phyloP scores from a whole-genome alignment of 37 sponge, comb jelly and placozoan genomes.

The Theonella swinhoei region DNA sequence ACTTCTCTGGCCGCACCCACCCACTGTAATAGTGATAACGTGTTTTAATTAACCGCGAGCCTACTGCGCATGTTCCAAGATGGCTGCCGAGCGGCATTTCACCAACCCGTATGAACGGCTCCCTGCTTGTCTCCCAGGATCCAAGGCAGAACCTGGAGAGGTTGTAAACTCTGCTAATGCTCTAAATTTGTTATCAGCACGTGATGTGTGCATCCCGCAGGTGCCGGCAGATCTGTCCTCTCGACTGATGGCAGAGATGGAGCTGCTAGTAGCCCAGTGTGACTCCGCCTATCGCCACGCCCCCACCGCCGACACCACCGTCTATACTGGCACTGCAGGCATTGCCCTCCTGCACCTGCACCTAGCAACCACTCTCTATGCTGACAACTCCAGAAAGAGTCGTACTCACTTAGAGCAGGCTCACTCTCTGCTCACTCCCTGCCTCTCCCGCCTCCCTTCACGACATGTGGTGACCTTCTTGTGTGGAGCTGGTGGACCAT shows the following conservation, averaged over 20 bases:
- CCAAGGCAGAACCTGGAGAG: not conserved
- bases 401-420: slow-evolving; percentile 30
- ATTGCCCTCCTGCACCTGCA: slow-evolving; percentile 80
- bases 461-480: slow-evolving; percentile 71
- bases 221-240: not conserved
- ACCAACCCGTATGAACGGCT: not conserved
- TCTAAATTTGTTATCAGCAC: not conserved
- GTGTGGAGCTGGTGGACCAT: slow-evolving; percentile 89
- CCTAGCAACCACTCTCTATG: slow-evolving; percentile 53
- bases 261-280: not conserved
- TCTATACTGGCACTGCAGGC: slow-evolving; percentile 35
- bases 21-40: not conserved
- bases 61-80: not conserved
- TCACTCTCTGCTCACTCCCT: slow-evolving; percentile 26
- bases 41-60: not conserved
- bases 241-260: not conserved
- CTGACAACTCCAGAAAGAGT: slow-evolving; percentile 6
- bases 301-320: not conserved
- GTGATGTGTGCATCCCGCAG: not conserved
- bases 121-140: not conserved
- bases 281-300: not conserved
- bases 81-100: not conserved
- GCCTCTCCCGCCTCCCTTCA: slow-evolving; percentile 3
- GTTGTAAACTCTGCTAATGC: not conserved
- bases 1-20: not conserved